Conservation (phyloP, 2,113 vertebrate genomes). For the Pyxicephalus adspersus region DNA sequence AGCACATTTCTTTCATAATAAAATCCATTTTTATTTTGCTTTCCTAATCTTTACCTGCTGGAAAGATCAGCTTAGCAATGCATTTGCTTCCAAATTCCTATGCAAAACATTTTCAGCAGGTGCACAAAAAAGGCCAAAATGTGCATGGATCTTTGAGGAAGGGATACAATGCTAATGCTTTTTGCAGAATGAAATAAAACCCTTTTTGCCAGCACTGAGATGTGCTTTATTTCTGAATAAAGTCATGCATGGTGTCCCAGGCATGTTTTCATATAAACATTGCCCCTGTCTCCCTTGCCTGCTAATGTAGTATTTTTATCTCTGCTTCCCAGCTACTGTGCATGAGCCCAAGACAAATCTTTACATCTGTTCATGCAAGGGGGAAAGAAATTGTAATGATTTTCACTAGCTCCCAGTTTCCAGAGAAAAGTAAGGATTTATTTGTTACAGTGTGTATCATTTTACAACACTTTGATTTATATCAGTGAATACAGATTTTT, state of each 20-base stretch:
- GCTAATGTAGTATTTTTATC: constrained; percentile 42
- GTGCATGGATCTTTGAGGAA: background rate
- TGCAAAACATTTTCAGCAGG: background rate
- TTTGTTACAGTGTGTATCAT: constrained; percentile 10
- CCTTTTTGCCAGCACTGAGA: background rate
- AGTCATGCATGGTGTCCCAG: constrained; percentile 14
- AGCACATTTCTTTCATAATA: background rate
- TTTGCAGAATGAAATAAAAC: background rate
- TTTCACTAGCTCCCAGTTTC: background rate
- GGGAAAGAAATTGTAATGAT: background rate
- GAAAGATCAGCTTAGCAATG: background rate
- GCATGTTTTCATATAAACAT: constrained; percentile 36
- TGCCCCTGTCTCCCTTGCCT: constrained; percentile 3
- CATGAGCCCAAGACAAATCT: background rate
- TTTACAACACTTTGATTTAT: background rate
- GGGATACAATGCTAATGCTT: background rate
- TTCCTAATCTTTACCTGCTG: background rate
- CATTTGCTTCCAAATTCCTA: background rate
- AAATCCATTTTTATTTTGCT: background rate
- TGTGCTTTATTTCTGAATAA: constrained; percentile 14
- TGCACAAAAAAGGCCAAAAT: constrained; percentile 8
- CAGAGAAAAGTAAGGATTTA: background rate
- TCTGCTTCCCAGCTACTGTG: constrained; percentile 33
- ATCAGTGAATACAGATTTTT: background rate
- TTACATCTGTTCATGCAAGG: constrained; percentile 27